A percentile compares a stretch with the other conserved stretches of the same genome.
These are phyloP conservation scores for Pipra filicauda DNA, from an alignment of 2,113 vertebrate species.

Conservation along the genomic window DNA sequence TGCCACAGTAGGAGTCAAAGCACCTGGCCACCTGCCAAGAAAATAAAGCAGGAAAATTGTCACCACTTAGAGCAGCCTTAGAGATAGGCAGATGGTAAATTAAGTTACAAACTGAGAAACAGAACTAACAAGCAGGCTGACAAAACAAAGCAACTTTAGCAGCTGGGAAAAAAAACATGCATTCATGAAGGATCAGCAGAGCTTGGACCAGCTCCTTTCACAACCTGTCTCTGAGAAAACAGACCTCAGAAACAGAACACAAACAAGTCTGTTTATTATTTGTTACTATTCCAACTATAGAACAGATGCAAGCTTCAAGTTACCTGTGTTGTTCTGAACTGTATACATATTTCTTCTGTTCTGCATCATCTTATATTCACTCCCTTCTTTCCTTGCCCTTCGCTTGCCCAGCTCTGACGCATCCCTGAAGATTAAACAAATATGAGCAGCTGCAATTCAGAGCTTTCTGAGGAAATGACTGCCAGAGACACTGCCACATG, in stretches of 20 bases:
- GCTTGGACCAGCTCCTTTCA: background rate
- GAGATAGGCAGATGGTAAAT: constrained; percentile 63
- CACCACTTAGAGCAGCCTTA: background rate
- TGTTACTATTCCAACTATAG: background rate
- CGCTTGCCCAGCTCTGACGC: constrained; percentile 77
- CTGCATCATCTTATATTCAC: constrained; percentile 90
- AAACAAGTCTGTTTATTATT: background rate
- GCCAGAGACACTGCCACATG: background rate
- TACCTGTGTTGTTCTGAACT: constrained; percentile 87
- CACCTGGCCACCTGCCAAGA: constrained; percentile 41
- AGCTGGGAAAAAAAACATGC: background rate
- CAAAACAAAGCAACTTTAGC: constrained; percentile 41
- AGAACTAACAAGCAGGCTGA: constrained; percentile 12
- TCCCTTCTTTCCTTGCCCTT: constrained; percentile 85
- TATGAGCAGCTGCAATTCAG: background rate
- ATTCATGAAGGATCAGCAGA: background rate
- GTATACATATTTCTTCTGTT: constrained; percentile 84
- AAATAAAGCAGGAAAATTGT: constrained; percentile 57
- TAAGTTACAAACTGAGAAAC: constrained; percentile 57
- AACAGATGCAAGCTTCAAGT: background rate
- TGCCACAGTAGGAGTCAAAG: constrained; percentile 47
- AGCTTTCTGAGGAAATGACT: background rate
- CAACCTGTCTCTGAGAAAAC: background rate
- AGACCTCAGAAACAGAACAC: background rate
- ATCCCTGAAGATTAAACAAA: constrained; percentile 79